These are phyloP conservation scores for Acanthurus lineatus DNA, from an alignment of 2,797 vertebrate genomes.

Conservation along the genomic window DNA sequence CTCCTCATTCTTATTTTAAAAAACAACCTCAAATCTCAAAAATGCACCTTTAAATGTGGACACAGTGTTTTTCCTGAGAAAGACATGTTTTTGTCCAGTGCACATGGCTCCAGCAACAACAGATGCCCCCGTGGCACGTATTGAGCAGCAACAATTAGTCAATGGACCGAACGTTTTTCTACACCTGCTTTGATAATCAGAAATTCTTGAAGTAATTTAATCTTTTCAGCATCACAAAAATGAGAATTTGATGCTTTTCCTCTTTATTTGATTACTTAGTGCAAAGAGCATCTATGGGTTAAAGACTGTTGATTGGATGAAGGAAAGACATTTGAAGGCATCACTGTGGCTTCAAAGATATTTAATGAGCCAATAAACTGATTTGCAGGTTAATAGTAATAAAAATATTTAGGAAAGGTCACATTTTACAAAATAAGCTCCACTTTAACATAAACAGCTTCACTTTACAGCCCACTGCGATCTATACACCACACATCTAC, in stretches of 20 bases:
- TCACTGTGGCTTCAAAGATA: background rate
- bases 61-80: no score
- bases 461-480: background rate
- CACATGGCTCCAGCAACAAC: background rate
- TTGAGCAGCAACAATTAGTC: background rate
- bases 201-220: background rate
- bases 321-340: slow-evolving; percentile 3
- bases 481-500: slow-evolving; percentile 25
- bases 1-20: background rate
- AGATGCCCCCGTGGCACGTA: background rate
- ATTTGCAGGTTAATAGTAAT: slow-evolving; percentile 4
- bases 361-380: background rate
- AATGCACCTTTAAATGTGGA: background rate
- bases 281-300: background rate
- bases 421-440: background rate
- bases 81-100: no score
- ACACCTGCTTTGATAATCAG: background rate
- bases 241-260: background rate
- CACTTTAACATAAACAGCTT: background rate
- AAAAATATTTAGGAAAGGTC: background rate
- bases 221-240: background rate
- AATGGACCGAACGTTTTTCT: background rate
- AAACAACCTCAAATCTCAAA: background rate
- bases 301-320: background rate
- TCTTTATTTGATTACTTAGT: background rate